Evolutionary conservation across 2,888 invertebrate species (phyloP).

Genomic region (Frankliniella intonsa): DNA sequence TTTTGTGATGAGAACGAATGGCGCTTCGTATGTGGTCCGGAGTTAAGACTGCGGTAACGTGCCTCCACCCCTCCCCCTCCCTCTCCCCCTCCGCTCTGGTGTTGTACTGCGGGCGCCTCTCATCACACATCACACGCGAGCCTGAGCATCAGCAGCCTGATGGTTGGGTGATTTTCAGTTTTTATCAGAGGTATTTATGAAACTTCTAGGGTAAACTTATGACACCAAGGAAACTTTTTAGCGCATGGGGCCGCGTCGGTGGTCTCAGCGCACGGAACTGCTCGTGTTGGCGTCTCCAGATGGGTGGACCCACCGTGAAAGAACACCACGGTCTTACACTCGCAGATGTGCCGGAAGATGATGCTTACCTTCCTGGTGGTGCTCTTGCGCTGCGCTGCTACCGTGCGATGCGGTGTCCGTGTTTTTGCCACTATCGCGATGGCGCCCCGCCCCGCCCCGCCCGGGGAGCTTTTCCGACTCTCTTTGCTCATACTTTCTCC

Average conservation of each 20-base stretch:
- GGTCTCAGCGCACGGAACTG: no score
- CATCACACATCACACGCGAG: not conserved
- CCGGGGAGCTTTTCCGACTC: not conserved
- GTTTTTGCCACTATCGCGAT: not conserved
- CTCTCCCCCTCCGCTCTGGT: no score
- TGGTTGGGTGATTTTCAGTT: no score
- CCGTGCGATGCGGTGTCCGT: not conserved
- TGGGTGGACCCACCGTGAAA: no score
- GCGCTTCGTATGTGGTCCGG: slow-evolving; percentile 15
- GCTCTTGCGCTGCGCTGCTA: no score
- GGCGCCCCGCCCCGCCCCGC: not conserved
- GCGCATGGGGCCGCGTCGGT: no score
- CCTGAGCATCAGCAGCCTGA: no score
- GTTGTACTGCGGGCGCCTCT: no score
- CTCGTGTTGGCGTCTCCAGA: no score
- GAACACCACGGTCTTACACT: not conserved
- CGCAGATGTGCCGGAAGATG: not conserved
- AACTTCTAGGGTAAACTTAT: no score
- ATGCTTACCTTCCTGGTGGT: no score
- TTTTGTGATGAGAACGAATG: not conserved
- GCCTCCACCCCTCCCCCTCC: not conserved
- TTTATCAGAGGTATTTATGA: no score
- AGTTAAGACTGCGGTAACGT: not conserved
- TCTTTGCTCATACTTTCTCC: slow-evolving; percentile 1
- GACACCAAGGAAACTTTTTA: not conserved